phyloP scores from a whole-genome alignment of 37 sponge, comb jelly and placozoan species.

The Eunapius fragilis region DNA sequence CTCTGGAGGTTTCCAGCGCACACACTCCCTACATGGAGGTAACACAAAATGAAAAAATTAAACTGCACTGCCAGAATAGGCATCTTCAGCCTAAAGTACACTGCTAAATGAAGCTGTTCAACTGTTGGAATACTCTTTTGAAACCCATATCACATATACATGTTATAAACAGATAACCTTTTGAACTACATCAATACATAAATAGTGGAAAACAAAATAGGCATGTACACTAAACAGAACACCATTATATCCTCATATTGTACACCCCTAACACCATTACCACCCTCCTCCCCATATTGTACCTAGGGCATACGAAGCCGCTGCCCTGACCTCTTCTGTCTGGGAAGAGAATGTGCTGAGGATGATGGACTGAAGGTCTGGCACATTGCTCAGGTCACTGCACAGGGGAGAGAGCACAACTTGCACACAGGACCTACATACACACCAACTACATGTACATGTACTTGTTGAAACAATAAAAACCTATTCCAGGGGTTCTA shows the following conservation, averaged over 20 bases:
- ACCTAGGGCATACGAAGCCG: slow-evolving; percentile 95
- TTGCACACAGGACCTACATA: neutral
- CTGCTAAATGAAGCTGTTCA: too few relatives aligned
- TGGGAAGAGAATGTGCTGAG: slow-evolving; percentile 78
- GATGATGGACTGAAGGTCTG: slow-evolving; percentile 75
- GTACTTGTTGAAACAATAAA: neutral
- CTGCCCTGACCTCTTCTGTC: slow-evolving; percentile 94
- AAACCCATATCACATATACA: too few relatives aligned
- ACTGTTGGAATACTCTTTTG: too few relatives aligned
- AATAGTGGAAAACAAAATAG: too few relatives aligned
- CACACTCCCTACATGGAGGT: slow-evolving; percentile 63
- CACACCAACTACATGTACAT: too few relatives aligned
- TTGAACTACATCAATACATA: too few relatives aligned
- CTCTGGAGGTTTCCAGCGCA: slow-evolving; percentile 89
- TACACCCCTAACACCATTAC: neutral
- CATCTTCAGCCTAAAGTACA: too few relatives aligned
- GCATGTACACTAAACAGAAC: too few relatives aligned
- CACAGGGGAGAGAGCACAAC: neutral
- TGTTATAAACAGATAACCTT: too few relatives aligned
- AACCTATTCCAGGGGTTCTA: too few relatives aligned
- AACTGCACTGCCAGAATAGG: too few relatives aligned
- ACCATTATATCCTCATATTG: neutral
- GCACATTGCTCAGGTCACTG: slow-evolving; percentile 84
- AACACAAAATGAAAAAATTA: too few relatives aligned
- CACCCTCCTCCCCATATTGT: neutral